Percentiles rank a stretch among this genome's conserved stretches.
Evolutionary conservation across 2,888 invertebrate genomes (phyloP).

Genomic region (Agapostemon virescens): DNA sequence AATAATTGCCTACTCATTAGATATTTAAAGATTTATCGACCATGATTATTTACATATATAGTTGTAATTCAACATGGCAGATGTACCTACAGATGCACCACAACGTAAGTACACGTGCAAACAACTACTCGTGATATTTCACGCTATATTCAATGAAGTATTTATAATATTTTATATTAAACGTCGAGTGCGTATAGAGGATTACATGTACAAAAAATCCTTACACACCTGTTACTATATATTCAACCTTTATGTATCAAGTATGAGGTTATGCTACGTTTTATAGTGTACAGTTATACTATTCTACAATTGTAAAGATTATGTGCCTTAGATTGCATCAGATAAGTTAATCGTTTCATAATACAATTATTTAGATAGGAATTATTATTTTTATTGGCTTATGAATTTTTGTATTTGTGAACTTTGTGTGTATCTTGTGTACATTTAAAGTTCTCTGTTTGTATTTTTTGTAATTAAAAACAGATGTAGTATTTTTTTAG

Average conservation of each 20-base stretch:
- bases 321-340: not conserved
- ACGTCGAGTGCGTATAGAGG: too few species aligned
- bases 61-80: constrained; percentile 73
- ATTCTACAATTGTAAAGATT: not conserved
- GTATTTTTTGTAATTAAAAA: not conserved
- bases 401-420: not conserved
- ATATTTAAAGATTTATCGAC: too few species aligned
- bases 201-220: not conserved
- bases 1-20: not conserved
- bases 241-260: not conserved
- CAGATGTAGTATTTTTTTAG: constrained; percentile 75
- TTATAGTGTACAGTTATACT: not conserved
- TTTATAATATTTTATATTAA: not conserved
- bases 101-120: constrained; percentile 76
- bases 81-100: constrained; percentile 80
- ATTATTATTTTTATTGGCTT: not conserved
- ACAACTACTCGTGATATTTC: constrained; percentile 9
- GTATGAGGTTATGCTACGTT: constrained; percentile 33
- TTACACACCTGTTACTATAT: not conserved
- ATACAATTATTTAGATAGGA: not conserved
- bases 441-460: not conserved
- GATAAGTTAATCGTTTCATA: not conserved
- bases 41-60: not conserved
- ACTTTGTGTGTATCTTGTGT: not conserved
- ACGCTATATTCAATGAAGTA: constrained; percentile 17